These are phyloP conservation scores for Drosophila parthenogenetica DNA, from an alignment of 2,888 invertebrate species.

Conservation along the genomic window DNA sequence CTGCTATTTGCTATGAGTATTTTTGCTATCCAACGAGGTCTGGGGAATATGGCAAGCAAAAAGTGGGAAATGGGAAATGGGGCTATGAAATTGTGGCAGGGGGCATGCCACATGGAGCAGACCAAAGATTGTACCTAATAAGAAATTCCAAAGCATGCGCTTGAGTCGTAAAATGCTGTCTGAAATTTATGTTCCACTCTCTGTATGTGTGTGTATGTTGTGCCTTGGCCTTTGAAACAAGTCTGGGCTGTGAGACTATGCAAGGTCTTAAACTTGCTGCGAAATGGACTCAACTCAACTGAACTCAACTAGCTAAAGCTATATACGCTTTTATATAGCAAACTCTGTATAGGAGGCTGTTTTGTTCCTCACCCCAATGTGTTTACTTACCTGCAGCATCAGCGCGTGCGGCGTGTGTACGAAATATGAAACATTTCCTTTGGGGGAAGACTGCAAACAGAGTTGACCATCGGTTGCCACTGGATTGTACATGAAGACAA, in stretches of 20 bases:
- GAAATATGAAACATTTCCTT: conserved; percentile 98
- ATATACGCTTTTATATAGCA: conserved; percentile 6
- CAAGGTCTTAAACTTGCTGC: conserved; percentile 20
- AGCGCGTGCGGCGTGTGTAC: conserved; percentile 99
- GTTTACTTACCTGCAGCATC: conserved; percentile 94
- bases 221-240: conserved; percentile 22
- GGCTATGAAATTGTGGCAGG: not conserved
- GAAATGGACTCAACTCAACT: conserved; percentile 34
- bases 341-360: not conserved
- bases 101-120: conserved; percentile 13
- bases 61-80: not conserved
- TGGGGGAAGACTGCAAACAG: conserved; percentile 98
- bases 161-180: conserved; percentile 74
- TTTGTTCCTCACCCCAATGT: not conserved
- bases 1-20: conserved; percentile 10
- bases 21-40: conserved; percentile 33
- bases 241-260: conserved; percentile 24
- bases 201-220: conserved; percentile 10
- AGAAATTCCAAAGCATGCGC: conserved; percentile 77
- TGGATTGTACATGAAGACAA: conserved; percentile 99
- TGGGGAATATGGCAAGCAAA: not conserved
- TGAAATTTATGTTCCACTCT: conserved; percentile 67
- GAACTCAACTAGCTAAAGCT: conserved; percentile 21
- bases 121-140: conserved; percentile 66
- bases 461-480: conserved; percentile 99